Conservation (phyloP, 2,113 vertebrate genomes). For the Physeter macrocephalus region DNA sequence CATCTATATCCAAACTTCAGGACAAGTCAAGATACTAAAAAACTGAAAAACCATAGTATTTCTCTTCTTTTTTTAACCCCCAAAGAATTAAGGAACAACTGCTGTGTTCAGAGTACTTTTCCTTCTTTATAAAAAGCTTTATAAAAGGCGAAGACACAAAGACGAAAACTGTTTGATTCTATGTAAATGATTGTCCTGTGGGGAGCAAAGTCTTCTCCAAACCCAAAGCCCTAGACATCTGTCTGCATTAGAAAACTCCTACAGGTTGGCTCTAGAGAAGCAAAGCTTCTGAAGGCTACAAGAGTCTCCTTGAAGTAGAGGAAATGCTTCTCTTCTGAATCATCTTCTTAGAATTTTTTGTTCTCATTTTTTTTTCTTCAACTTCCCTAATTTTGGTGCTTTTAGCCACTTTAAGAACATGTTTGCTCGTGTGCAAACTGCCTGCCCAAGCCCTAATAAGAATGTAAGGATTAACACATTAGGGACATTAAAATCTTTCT, state of each 20-base stretch:
- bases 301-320: background rate
- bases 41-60: background rate
- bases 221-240: background rate
- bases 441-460: fast-evolving
- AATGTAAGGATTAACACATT: background rate
- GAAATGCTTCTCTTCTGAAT: background rate
- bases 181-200: conserved; percentile 36
- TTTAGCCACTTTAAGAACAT: background rate
- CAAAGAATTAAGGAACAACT: conserved; percentile 9
- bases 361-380: background rate
- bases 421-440: background rate
- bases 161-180: conserved; percentile 57
- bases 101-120: conserved; percentile 40
- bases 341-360: background rate
- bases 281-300: background rate
- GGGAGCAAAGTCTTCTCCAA: conserved; percentile 6
- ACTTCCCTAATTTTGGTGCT: background rate
- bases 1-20: background rate
- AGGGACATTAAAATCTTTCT: background rate
- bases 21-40: background rate
- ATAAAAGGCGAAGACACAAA: conserved; percentile 34
- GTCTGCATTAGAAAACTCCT: background rate
- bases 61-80: background rate
- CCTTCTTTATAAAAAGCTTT: background rate
- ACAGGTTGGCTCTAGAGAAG: background rate